These are phyloP conservation scores for Platyrinchus mystaceus DNA, from an alignment of 2,797 vertebrate species.

Conservation along the genomic window DNA sequence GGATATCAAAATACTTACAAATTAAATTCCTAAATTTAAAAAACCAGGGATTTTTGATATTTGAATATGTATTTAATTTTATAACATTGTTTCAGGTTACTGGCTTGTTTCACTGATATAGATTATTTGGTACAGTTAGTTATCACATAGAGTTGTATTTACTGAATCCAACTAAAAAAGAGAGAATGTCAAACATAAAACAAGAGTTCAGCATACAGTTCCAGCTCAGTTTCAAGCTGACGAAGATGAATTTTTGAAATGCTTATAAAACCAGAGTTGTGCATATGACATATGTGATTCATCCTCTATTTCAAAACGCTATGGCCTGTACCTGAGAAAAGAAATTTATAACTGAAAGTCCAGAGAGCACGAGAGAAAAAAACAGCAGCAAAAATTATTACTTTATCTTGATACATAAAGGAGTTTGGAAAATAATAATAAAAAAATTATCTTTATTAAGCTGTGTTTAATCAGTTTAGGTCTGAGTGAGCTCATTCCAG, in stretches of 20 bases:
- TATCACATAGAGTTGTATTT: background rate
- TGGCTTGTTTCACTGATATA: background rate
- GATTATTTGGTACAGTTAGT: background rate
- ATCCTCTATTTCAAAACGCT: background rate
- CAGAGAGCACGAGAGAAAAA: background rate
- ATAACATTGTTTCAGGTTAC: background rate
- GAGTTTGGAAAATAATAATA: background rate
- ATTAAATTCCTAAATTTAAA: background rate
- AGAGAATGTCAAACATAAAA: background rate
- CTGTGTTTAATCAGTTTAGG: background rate
- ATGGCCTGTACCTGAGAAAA: background rate
- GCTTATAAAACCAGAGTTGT: background rate
- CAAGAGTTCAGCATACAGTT: background rate
- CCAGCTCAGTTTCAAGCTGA: background rate
- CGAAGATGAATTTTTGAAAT: background rate
- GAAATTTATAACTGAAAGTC: background rate
- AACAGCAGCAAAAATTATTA: background rate
- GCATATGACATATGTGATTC: background rate
- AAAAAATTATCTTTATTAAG: background rate
- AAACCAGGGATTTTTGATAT: fast-evolving
- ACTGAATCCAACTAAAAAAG: background rate
- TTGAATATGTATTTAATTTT: background rate
- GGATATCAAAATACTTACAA: background rate
- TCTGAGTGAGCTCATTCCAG: background rate
- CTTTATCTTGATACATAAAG: background rate